These are phyloP conservation scores for Epinotia nisella DNA, from an alignment of 2,888 invertebrate genomes.

Conservation along the genomic window DNA sequence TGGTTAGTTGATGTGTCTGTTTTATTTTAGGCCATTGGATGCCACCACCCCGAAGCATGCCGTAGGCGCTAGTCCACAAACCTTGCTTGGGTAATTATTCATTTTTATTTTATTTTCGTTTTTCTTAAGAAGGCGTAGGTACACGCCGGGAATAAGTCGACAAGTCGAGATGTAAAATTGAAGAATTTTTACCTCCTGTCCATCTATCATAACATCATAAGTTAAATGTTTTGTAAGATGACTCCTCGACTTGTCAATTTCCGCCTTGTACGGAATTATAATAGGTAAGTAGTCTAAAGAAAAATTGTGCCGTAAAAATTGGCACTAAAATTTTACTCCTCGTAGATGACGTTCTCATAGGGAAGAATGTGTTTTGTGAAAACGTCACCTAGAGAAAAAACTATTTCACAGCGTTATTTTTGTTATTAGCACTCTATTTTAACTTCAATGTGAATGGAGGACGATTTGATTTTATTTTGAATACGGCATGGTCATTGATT, in stretches of 20 bases:
- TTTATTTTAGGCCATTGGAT: slow-evolving; percentile 87
- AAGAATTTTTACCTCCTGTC: no score
- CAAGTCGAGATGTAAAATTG: no score
- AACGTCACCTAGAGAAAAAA: background rate
- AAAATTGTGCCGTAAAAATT: background rate
- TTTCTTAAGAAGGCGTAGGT: slow-evolving; percentile 27
- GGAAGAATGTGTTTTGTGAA: background rate
- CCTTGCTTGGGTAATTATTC: slow-evolving; percentile 87
- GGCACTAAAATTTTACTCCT: background rate
- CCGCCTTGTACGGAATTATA: no score
- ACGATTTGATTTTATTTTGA: slow-evolving; percentile 16
- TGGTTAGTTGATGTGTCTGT: slow-evolving; percentile 80
- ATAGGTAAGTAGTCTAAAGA: background rate
- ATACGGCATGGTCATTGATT: slow-evolving; percentile 9
- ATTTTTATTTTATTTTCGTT: slow-evolving; percentile 52
- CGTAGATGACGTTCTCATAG: background rate
- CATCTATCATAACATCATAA: no score
- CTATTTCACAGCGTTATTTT: background rate
- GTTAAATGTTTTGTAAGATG: no score
- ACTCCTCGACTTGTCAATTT: no score
- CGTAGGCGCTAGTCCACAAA: slow-evolving; percentile 85
- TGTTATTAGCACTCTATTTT: background rate
- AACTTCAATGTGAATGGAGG: background rate
- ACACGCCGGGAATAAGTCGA: no score
- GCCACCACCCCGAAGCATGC: slow-evolving; percentile 84